A percentile compares a stretch with the other conserved stretches of the same genome.
Evolutionary conservation across 2,888 invertebrate genomes (phyloP).

Genomic region (Netelia virgata): DNA sequence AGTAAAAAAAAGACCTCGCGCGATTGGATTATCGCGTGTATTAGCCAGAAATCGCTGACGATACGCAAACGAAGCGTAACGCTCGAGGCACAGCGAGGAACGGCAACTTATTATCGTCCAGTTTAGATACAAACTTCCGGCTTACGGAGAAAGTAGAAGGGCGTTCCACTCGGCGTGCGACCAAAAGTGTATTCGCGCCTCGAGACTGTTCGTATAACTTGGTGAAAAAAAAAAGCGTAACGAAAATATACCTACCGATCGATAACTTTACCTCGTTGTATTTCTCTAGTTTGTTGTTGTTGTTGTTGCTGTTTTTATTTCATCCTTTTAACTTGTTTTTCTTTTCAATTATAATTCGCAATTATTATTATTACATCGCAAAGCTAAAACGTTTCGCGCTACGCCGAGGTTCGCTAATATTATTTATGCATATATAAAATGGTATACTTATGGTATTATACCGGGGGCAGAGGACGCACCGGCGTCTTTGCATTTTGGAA

Average conservation of each 20-base stretch:
- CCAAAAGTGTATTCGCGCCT: constrained; percentile 63
- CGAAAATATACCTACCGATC: no score
- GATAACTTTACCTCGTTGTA: no score
- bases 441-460: no score
- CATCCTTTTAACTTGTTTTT: no score
- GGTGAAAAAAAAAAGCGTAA: no score
- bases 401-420: no score
- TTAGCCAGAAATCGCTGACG: constrained; percentile 62
- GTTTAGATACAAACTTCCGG: constrained; percentile 69
- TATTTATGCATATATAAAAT: no score
- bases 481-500: constrained; percentile 45
- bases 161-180: constrained; percentile 64
- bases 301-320: no score
- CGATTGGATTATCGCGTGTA: constrained; percentile 37
- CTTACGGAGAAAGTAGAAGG: constrained; percentile 40
- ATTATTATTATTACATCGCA: no score
- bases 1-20: background rate
- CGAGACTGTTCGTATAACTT: constrained; percentile 28
- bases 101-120: constrained; percentile 70
- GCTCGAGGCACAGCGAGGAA: constrained; percentile 53
- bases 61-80: constrained; percentile 68
- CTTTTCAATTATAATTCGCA: no score
- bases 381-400: no score
- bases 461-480: background rate
- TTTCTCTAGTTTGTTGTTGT: no score